These are phyloP conservation scores for Pachydiplax longipennis DNA, from an alignment of 2,888 invertebrate species.

Conservation along the genomic window DNA sequence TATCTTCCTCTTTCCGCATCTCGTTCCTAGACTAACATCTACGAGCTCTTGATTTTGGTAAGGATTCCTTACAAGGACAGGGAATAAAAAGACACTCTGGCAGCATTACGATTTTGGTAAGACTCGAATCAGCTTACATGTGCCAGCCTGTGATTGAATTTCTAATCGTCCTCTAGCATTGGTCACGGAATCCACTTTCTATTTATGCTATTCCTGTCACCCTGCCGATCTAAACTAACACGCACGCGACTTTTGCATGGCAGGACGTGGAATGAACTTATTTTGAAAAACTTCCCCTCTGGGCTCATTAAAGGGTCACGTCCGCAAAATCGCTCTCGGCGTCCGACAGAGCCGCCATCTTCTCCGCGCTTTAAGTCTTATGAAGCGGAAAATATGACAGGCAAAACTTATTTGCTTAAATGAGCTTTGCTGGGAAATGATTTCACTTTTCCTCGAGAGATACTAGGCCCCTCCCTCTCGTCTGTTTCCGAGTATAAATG, in stretches of 20 bases:
- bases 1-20: too few species aligned
- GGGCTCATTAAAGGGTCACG: slow-evolving; percentile 31
- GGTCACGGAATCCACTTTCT: slow-evolving; percentile 6
- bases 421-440: not conserved
- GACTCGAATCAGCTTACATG: not conserved
- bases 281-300: not conserved
- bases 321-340: not conserved
- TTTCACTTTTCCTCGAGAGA: not conserved
- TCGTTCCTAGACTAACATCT: too few species aligned
- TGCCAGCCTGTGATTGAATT: not conserved
- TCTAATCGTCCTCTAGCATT: slow-evolving; percentile 23
- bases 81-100: too few species aligned
- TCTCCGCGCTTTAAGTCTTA: not conserved
- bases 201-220: slow-evolving; percentile 12
- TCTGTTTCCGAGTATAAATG: not conserved
- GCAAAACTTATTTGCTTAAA: not conserved
- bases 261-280: not conserved
- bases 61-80: too few species aligned
- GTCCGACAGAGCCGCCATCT: not conserved
- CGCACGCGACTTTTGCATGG: not conserved
- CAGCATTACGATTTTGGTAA: too few species aligned
- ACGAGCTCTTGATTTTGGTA: too few species aligned
- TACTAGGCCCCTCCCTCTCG: not conserved
- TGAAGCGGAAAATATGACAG: not conserved
- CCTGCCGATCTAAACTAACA: not conserved